These are phyloP conservation scores for Pygoscelis adeliae DNA, from an alignment of 2,113 vertebrate species.

Conservation along the genomic window DNA sequence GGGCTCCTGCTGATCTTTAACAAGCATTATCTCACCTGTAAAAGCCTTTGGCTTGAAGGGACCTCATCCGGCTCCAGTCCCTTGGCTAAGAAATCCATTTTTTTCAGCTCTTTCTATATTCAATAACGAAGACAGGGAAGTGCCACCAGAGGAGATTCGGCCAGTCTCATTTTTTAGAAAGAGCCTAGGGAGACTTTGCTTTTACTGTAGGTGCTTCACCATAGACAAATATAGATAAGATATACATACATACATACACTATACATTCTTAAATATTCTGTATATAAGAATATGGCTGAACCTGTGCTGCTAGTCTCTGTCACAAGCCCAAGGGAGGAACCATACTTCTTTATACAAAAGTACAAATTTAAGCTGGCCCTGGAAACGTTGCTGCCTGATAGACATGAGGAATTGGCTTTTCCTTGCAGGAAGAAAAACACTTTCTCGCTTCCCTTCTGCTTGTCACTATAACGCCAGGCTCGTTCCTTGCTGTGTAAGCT, in stretches of 20 bases:
- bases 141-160: background rate
- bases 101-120: background rate
- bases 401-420: background rate
- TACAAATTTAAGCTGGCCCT: background rate
- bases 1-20: background rate
- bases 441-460: background rate
- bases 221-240: fast-evolving
- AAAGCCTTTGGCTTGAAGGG: background rate
- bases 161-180: background rate
- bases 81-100: background rate
- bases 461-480: background rate
- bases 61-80: background rate
- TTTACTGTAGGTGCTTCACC: background rate
- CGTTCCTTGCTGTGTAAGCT: background rate
- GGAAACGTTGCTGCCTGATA: background rate
- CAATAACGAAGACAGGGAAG: background rate
- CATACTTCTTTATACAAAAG: background rate
- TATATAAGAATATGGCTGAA: background rate
- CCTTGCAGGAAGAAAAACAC: background rate
- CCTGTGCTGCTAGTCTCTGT: background rate
- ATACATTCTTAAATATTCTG: fast-evolving
- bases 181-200: background rate
- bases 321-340: background rate
- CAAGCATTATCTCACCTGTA: fast-evolving
- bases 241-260: background rate